Base-by-base conservation (phyloP, 1,140 invertebrate genomes). In the Drosophila lacertosa region DNA sequence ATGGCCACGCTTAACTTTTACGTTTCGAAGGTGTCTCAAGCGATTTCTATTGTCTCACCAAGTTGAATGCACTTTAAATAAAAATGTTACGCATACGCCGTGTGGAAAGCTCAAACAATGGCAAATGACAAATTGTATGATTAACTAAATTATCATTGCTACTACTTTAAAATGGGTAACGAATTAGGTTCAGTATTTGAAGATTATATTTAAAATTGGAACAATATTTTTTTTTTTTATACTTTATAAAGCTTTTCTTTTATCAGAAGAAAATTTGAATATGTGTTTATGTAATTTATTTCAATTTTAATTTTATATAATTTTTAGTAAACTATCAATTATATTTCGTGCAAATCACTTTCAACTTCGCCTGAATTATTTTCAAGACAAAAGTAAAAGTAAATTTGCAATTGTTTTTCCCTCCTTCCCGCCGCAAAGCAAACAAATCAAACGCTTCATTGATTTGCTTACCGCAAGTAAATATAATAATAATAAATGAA, bases 401-500 rank as follows among this genome's bases (percentile, higher is more conserved):
- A 42, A 42, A 40, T 40, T 47, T 68, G 55, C 9, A 24, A 22
- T 33, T 16, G 18, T n/a, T 18, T n/a, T 33, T 4, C 22, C n/a
- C 15, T 16, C 9, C 24, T n/a, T 3, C 16, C 10, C 16, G 18
- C 6, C 39, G 16, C 24, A n/a, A 37, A 29, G 20, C 29, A n/a
- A 57, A n/a, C 35, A 63, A 83, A 67, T 67, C 33, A 13, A 66
- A 72, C 50, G 74, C 20, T 33, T 53, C 40, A 62, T 37, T 35
- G 50, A 59, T 79, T 42, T 32, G 40, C 33, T 54, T 37, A 66
- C 81, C 81, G 50, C 81, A 81, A 86, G 77, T 55, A 67, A 82
- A 88, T 80, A 80, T 40, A 77, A 81, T 74, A 72, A 72, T 18
- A 86, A 65, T 69, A 88, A 82, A 77, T 78, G 74, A 65, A 86